Evolutionary conservation across 2,797 vertebrate species (phyloP), one percentile per base, ranked within the genome.

Genomic region (Leucoraja ocellata): DNA sequence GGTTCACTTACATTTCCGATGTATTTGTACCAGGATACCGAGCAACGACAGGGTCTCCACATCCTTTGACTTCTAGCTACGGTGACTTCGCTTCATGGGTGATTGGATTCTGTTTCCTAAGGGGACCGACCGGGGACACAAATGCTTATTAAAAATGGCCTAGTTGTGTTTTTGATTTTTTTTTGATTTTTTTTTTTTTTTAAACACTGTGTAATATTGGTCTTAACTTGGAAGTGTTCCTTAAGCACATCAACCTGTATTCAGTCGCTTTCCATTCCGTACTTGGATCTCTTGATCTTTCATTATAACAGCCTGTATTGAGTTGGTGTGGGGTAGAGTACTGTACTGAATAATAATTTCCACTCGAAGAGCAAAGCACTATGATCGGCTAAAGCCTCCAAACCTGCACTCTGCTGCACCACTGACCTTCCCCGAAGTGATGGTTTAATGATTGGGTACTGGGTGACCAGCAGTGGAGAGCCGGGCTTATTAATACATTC

Each of bases 261-360:
- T 74, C 90, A 74, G 71, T 76, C 54, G 71, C 46, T 92, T 91
- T 73, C 25, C 90, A 76, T 92, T 92, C 90, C 90, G 54, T 92
- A 25, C n/a, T 18, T 58, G 54, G 39, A 46, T 46, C 46, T 46
- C 46, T 46, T 91, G 73, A 91, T 92, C 90, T 76, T 74, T 36
- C 68, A 92, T 54, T 73, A 46, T 92, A 88, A 54, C 71, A 76
- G 90, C 39, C 46, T 46, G 58, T 39, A 21, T 71, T 71, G 90
- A 11, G 39, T 36, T 32, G 68, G 23, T 23, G 68, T 71, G 46
- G 78, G 46, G 46, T 25, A 18, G 54, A 58, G 9, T 92, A 21
- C 68, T 92, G 68, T 73, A n/a, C 18, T 6, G 18, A 54, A 74
- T 36, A 74, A 71, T 74, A 39, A 92, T 73, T 54, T 54, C 16